Base-by-base conservation (phyloP, 2,888 invertebrate species). In the Lamellibrachia columna region DNA sequence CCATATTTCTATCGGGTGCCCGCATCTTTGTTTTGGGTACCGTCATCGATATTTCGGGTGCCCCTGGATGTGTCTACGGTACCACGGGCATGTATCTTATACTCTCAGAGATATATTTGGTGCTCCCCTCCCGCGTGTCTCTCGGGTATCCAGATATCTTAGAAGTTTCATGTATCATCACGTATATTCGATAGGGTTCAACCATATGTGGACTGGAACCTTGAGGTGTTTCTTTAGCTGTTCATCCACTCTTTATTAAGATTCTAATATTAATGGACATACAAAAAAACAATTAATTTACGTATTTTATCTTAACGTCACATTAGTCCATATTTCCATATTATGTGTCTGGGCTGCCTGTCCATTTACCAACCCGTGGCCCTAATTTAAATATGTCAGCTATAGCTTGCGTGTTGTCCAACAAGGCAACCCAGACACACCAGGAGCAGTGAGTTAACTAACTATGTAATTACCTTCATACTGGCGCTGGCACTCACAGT, bases 401-500 rank as follows among this genome's bases (percentile, higher is more conserved):
- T 75, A n/a, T 22, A 22, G 75, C 4, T 75, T 22, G 22, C 1
- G 40, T 40, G 75, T 75, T 75, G 22, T 22, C 2, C 75, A 75
- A 11, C 22, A 75, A 75, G 22, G n/a, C 75, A 75, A 40, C 40
- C n/a, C 15, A 22, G 75, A 75, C 22, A 75, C n/a, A 75, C 22
- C 8, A 22, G 15, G 22, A 75, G 7, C 6, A 75, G 75, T 15
- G 75, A 2, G 4, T 22, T 2, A 22, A 7, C 9, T 7, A 11
- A 3, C n/a, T 75, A 6, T 53, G 53, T 53, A 53, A 0, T 92
- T 28, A 90, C 92, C 92, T 58, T 92, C 92, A 28, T 92, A 92
- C 22, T 55, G 52, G 52, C 9, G 90, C 52, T 92, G 11, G 53
- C 92, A 92, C 6, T 90, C 90, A 40, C 92, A 92, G 52, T 52